Evolutionary conservation across 2,113 vertebrate genomes (phyloP).

Genomic region (Pedionomus torquatus): DNA sequence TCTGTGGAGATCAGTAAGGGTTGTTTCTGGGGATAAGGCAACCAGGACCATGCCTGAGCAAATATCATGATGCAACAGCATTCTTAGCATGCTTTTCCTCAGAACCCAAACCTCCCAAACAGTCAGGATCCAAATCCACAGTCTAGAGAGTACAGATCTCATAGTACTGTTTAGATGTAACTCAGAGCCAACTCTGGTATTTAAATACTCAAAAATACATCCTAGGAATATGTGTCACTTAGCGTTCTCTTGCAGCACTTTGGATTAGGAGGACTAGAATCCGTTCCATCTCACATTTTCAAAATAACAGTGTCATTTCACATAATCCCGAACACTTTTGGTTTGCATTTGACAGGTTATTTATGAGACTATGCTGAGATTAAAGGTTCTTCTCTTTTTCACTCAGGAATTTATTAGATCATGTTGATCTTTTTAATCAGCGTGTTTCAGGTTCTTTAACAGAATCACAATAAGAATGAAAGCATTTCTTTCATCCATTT

Average conservation of each 20-base stretch:
- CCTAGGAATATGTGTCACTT: neutral
- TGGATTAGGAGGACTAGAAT: neutral
- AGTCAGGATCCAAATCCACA: neutral
- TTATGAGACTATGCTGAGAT: neutral
- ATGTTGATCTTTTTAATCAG: neutral
- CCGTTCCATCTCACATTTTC: neutral
- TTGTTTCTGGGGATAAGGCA: neutral
- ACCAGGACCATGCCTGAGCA: neutral
- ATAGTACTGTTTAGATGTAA: neutral
- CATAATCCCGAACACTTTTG: neutral
- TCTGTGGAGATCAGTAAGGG: neutral
- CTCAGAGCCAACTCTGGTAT: neutral
- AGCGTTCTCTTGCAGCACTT: neutral
- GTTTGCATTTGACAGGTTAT: neutral
- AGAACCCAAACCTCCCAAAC: neutral
- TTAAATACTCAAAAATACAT: neutral
- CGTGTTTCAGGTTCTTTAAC: neutral
- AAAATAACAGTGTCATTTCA: neutral
- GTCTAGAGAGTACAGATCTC: neutral
- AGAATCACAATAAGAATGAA: neutral
- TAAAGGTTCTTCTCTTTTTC: neutral
- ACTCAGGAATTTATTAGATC: neutral
- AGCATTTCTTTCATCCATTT: neutral
- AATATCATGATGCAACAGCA: neutral
- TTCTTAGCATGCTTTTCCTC: conserved; percentile 14